A percentile compares a stretch with the other conserved stretches of the same genome.
Conservation (phyloP, 2,797 vertebrate genomes). For the Crenichthys baileyi region DNA sequence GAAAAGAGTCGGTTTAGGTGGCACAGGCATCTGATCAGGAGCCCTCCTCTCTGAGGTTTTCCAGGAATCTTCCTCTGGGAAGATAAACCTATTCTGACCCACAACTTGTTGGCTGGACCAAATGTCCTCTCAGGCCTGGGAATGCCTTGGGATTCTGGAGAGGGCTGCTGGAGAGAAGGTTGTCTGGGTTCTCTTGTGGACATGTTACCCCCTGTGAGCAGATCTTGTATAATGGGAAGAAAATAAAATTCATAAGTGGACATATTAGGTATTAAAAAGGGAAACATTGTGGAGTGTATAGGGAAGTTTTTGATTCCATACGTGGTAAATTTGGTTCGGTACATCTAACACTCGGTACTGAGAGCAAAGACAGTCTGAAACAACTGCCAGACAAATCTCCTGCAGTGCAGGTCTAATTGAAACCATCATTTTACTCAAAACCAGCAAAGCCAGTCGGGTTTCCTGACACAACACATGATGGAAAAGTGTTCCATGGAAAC, state of each 20-base stretch:
- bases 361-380: background rate
- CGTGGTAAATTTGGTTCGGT: background rate
- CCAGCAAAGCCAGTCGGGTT: conserved; percentile 5
- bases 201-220: background rate
- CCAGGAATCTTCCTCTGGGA: background rate
- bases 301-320: background rate
- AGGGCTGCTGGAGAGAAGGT: background rate
- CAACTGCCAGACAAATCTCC: background rate
- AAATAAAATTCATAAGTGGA: background rate
- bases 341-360: background rate
- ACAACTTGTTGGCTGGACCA: background rate
- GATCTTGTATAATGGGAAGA: background rate
- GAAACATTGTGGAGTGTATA: background rate
- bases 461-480: conserved; percentile 1
- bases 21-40: background rate
- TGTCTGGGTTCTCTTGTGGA: background rate
- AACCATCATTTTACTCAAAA: background rate
- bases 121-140: background rate
- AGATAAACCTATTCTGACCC: background rate
- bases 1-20: background rate
- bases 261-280: background rate
- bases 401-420: conserved; percentile 7
- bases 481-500: conserved; percentile 25
- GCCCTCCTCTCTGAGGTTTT: background rate
- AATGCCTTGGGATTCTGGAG: background rate